Conservation (phyloP, 2,888 invertebrate species). For the Drosophila bunnanda region DNA sequence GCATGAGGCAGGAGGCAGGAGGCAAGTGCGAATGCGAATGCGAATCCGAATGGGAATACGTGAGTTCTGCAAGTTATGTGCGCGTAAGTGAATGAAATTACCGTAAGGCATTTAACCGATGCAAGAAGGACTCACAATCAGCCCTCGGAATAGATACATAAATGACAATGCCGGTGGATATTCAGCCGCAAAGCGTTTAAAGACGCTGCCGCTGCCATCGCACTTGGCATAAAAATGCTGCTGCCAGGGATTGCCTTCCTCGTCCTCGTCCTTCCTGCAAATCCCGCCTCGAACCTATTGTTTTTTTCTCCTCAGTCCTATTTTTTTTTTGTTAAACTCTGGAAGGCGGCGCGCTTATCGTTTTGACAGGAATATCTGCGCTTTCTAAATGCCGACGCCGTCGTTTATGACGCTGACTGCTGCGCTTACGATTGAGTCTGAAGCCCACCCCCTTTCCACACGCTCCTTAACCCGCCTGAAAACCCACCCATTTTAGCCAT, state of each 20-base stretch:
- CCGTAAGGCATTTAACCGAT: slow-evolving; percentile 83
- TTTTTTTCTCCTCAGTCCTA: slow-evolving; percentile 12
- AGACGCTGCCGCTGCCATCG: slow-evolving; percentile 70
- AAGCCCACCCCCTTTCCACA: slow-evolving; percentile 9
- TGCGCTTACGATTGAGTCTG: slow-evolving; percentile 76
- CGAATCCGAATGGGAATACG: slow-evolving; percentile 79
- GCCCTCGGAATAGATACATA: slow-evolving; percentile 76
- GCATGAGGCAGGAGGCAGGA: not conserved
- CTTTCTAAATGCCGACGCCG: slow-evolving; percentile 80
- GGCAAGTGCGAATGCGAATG: slow-evolving; percentile 55
- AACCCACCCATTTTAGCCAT: slow-evolving; percentile 18
- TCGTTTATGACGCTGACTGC: slow-evolving; percentile 74
- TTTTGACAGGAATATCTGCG: slow-evolving; percentile 81
- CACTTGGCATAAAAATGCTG: slow-evolving; percentile 79
- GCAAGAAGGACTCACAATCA: slow-evolving; percentile 60
- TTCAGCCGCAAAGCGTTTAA: slow-evolving; percentile 73
- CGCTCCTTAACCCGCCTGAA: not conserved
- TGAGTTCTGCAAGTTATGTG: slow-evolving; percentile 83
- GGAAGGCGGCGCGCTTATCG: slow-evolving; percentile 77
- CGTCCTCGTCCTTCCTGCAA: slow-evolving; percentile 27
- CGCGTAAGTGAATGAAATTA: slow-evolving; percentile 83
- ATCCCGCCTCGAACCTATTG: slow-evolving; percentile 9
- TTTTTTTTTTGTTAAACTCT: slow-evolving; percentile 22
- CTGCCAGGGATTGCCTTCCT: slow-evolving; percentile 32
- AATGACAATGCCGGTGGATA: slow-evolving; percentile 68